Evolutionary conservation across 2,888 invertebrate species (phyloP).

Genomic region (Anticlea derivata): DNA sequence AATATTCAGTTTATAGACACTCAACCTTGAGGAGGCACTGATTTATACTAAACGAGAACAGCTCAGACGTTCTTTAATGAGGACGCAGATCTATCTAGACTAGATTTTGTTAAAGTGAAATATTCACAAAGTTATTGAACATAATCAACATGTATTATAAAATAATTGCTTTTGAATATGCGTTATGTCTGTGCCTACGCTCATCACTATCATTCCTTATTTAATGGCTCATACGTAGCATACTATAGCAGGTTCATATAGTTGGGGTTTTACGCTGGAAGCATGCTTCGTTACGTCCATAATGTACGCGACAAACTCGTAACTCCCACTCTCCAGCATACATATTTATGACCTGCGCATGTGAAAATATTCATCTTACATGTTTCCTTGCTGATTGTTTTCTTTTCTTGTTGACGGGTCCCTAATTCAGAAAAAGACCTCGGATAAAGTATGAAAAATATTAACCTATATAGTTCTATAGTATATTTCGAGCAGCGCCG

Average conservation of each 20-base stretch:
- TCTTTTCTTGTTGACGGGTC: no score
- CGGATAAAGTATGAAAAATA: no score
- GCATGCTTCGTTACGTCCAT: constrained; percentile 25
- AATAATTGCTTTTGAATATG: no score
- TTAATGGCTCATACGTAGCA: not conserved
- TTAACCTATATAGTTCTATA: no score
- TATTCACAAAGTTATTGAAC: no score
- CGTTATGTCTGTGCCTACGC: not conserved
- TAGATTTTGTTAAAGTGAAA: no score
- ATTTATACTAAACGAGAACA: constrained; percentile 47
- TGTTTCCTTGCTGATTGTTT: no score
- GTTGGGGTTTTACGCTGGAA: constrained; percentile 14
- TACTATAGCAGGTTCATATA: constrained; percentile 6
- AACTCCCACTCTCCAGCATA: constrained; percentile 20
- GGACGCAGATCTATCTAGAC: not conserved
- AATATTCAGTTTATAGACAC: constrained; percentile 69
- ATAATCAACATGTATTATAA: no score
- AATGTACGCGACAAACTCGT: constrained; percentile 27
- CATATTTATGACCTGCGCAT: constrained; percentile 31
- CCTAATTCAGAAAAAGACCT: no score
- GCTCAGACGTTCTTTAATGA: constrained; percentile 27
- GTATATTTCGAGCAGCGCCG: no score
- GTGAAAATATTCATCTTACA: constrained; percentile 22
- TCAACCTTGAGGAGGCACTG: constrained; percentile 55
- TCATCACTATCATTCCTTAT: not conserved